Percentiles rank a stretch among this genome's conserved stretches.
These are phyloP conservation scores for Mastomys natalensis DNA, from an alignment of 2,113 vertebrate species.

Conservation along the genomic window DNA sequence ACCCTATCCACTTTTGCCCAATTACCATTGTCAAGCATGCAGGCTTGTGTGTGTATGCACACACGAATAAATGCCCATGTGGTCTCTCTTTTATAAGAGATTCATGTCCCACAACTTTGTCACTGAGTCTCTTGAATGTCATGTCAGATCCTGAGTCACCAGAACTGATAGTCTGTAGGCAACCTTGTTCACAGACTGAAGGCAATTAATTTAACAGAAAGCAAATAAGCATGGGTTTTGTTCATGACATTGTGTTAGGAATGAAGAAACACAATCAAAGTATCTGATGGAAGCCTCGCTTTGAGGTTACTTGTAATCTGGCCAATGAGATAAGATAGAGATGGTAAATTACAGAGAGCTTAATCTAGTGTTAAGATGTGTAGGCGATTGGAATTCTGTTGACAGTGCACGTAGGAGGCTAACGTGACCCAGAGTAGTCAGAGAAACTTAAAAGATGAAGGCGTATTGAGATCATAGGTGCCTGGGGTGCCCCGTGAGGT, in stretches of 20 bases:
- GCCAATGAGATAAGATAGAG: background rate
- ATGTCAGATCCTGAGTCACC: background rate
- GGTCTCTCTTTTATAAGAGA: background rate
- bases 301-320: background rate
- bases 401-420: background rate
- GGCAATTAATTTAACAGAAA: background rate
- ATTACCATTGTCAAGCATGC: background rate
- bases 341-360: background rate
- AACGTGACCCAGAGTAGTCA: background rate
- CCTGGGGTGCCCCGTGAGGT: background rate
- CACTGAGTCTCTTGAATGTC: background rate
- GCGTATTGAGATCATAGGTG: background rate
- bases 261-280: conserved; percentile 6
- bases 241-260: background rate
- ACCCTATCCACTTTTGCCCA: background rate
- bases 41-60: too few relatives aligned
- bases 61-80: background rate
- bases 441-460: background rate
- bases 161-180: conserved; percentile 6
- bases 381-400: background rate
- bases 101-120: conserved; percentile 13
- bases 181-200: background rate
- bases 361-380: background rate
- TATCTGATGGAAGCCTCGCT: background rate
- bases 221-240: background rate